Conservation (phyloP, 1,140 invertebrate genomes). For the Ips nitidus region DNA sequence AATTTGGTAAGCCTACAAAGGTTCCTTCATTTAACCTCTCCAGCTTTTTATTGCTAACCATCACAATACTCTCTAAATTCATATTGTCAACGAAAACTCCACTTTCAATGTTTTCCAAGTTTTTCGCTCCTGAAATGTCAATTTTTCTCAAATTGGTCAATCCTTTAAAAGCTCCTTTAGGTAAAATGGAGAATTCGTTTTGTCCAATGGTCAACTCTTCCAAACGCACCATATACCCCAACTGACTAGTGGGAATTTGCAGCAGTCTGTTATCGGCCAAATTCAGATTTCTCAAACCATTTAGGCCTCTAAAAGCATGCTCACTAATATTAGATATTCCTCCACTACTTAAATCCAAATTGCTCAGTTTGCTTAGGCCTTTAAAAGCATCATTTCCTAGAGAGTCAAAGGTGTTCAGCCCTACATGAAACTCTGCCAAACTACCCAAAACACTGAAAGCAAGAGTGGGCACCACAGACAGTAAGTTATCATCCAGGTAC, state of each 20-base stretch:
- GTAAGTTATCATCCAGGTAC: constrained; percentile 82
- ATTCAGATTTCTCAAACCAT: constrained; percentile 71
- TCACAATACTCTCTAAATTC: constrained; percentile 74
- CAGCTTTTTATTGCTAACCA: constrained; percentile 77
- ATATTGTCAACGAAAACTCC: constrained; percentile 77
- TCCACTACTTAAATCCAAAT: constrained; percentile 78
- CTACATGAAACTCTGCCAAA: constrained; percentile 80
- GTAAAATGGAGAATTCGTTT: constrained; percentile 72
- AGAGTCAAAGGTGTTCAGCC: constrained; percentile 75
- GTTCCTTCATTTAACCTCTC: constrained; percentile 71
- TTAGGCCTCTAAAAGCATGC: constrained; percentile 73
- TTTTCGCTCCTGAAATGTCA: constrained; percentile 73
- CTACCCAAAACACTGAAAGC: constrained; percentile 71
- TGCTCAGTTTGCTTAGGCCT: constrained; percentile 70
- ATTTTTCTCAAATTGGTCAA: constrained; percentile 73
- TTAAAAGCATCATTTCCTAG: constrained; percentile 75
- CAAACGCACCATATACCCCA: constrained; percentile 69
- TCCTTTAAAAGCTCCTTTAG: constrained; percentile 72
- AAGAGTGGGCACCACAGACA: constrained; percentile 71
- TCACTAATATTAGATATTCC: constrained; percentile 74
- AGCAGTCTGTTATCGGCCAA: constrained; percentile 76
- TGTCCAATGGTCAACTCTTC: constrained; percentile 81
- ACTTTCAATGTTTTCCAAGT: constrained; percentile 69
- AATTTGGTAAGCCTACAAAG: constrained; percentile 73
- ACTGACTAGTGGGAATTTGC: constrained; percentile 72